Base-by-base conservation (phyloP, 2,113 vertebrate genomes). In the Chitala chitala region DNA sequence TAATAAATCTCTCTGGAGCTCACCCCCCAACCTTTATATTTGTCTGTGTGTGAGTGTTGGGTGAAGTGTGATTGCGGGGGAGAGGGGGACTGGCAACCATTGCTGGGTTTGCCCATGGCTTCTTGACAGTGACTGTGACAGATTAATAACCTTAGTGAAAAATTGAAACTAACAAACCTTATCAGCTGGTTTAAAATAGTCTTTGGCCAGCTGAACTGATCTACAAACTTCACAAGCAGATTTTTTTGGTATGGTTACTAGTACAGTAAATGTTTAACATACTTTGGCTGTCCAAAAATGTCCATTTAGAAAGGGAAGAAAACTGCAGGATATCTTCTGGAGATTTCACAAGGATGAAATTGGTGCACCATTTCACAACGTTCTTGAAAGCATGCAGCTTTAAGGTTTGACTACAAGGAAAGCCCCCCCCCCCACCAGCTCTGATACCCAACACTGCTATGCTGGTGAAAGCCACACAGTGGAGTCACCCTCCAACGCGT, bases 1-100 rank as follows among this genome's bases (percentile, higher is more conserved):
- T 50, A 44, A 48, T 61, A 78, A 73, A 78, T 58, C 56, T 36
- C 71, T 46, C 51, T 69, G 69, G 51, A n/a, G 66, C 72, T 61
- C 51, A 26, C 66, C 61, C 66, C 53, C 53, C 72, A 69, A 55
- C 66, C 56, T 55, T 56, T 56, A 31, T n/a, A 9, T 69, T 9
- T 76, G 61, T 29, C 58, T 38, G 33, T 65, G 69, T 56, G 69
- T 46, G 5, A 44, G 24, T 55, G 36, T 7, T n/a, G 12, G 15
- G 10, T 6, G 15, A 46, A 9, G 3, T 17, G 46, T 22, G 22
- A 50, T 9, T 15, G n/a, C 40, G 48, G 20, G n/a, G 10, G 38
- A 22, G 40, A 40, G 12, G n/a, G 38, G 58, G 20, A 17, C 33
- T 36, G 58, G 58, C 31, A 13, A 63, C 15, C 7, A 13, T 29